A percentile compares a stretch with the other conserved stretches of the same genome.
phyloP scores from a whole-genome alignment of 2,888 invertebrate species.

The Ferdinandea cuprea region DNA sequence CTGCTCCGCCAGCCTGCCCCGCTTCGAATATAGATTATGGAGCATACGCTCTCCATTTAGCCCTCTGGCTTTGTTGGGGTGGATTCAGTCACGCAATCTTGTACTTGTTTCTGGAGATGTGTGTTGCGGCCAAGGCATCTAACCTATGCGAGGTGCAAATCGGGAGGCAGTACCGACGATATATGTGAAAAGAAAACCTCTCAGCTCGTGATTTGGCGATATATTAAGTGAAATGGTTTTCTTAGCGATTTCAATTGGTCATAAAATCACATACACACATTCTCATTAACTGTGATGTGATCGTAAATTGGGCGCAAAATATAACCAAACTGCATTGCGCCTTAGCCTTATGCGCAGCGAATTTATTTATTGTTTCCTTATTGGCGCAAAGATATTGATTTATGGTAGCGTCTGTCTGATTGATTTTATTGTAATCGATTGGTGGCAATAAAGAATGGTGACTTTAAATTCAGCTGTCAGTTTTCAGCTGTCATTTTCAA shows the following conservation, averaged over 20 bases:
- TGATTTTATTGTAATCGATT: constrained; percentile 6
- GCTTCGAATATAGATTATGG: constrained; percentile 63
- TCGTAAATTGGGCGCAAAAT: constrained; percentile 24
- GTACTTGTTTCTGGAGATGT: constrained; percentile 26
- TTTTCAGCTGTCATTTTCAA: too few relatives aligned
- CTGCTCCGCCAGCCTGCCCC: constrained; percentile 20
- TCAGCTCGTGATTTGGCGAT: constrained; percentile 49
- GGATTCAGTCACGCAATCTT: constrained; percentile 67
- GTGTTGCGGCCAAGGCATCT: constrained; percentile 27
- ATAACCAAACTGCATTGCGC: constrained; percentile 30
- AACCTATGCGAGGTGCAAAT: constrained; percentile 50
- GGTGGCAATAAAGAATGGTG: neutral
- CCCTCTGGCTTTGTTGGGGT: constrained; percentile 53
- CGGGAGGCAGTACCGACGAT: constrained; percentile 23
- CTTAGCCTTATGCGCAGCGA: constrained; percentile 5
- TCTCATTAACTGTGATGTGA: constrained; percentile 27
- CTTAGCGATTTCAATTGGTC: constrained; percentile 47
- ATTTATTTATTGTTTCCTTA: constrained; percentile 34
- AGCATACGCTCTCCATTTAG: constrained; percentile 25
- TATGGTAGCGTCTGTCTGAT: constrained; percentile 19
- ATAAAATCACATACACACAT: constrained; percentile 49
- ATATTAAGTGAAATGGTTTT: constrained; percentile 28
- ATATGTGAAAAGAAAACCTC: constrained; percentile 15
- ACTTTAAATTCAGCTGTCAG: neutral
- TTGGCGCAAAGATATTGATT: constrained; percentile 3